Conservation (phyloP, 2,888 invertebrate species). For the Machimus atricapillus region DNA sequence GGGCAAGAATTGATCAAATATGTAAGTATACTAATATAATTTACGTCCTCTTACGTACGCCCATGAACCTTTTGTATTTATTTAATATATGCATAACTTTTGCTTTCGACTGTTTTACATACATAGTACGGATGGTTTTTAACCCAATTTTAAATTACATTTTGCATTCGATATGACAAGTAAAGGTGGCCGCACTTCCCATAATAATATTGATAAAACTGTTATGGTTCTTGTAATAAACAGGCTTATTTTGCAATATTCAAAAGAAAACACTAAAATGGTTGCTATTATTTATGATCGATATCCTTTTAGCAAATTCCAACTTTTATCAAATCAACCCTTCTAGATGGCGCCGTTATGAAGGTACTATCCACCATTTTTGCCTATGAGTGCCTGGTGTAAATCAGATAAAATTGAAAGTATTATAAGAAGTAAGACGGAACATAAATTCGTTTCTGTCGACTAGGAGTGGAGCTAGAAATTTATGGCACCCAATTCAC, state of each 20-base stretch:
- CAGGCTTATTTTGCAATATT: not conserved
- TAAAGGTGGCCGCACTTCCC: not conserved
- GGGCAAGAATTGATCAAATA: too few species aligned
- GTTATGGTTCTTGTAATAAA: not conserved
- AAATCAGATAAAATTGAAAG: not conserved
- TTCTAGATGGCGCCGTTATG: not conserved
- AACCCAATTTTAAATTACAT: too few species aligned
- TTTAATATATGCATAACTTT: too few species aligned
- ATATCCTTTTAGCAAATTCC: not conserved
- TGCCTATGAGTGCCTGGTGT: not conserved
- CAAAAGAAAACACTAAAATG: not conserved
- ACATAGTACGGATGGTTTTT: too few species aligned
- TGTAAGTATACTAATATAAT: too few species aligned
- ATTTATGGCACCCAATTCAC: slow-evolving; percentile 12
- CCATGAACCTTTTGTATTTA: too few species aligned
- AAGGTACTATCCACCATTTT: not conserved
- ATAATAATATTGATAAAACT: not conserved
- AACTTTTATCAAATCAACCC: not conserved
- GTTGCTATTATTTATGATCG: not conserved
- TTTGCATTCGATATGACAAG: too few species aligned
- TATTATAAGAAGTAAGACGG: not conserved
- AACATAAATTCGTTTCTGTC: not conserved
- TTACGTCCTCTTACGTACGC: too few species aligned
- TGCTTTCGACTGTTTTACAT: too few species aligned
- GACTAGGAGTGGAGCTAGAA: not conserved